phyloP scores from a whole-genome alignment of 2,113 vertebrate genomes.

The Anthoscopus minutus region DNA sequence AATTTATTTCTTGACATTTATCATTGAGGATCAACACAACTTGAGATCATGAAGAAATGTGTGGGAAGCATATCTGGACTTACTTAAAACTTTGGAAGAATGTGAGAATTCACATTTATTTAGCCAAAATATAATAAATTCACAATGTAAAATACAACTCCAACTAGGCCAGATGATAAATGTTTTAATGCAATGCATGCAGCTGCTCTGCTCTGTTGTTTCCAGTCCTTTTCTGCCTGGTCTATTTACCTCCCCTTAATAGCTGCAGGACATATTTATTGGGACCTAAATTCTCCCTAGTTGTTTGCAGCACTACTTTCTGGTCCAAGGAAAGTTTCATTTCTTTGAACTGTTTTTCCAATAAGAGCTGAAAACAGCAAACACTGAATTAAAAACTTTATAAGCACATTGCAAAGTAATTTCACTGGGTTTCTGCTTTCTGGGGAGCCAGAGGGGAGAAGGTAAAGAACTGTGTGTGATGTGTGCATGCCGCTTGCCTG shows the following conservation, averaged over 20 bases:
- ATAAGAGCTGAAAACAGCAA: neutral
- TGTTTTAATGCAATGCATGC: conserved; percentile 17
- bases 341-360: conserved; percentile 28
- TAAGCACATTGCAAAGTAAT: neutral
- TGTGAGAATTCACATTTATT: conserved; percentile 43
- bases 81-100: conserved; percentile 35
- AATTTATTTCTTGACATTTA: neutral
- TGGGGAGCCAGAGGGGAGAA: neutral
- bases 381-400: neutral
- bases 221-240: conserved; percentile 33
- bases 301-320: neutral
- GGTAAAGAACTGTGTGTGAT: neutral
- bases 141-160: conserved; percentile 32
- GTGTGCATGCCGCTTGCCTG: neutral
- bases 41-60: neutral
- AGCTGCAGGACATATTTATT: conserved; percentile 40
- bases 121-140: conserved; percentile 54
- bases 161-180: conserved; percentile 46
- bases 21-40: neutral
- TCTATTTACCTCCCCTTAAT: conserved; percentile 37
- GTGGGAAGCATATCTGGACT: conserved; percentile 28
- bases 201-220: conserved; percentile 37
- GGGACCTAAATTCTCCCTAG: conserved; percentile 25
- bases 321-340: conserved; percentile 4
- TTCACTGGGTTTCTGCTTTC: neutral